phyloP scores from a whole-genome alignment of 2,113 vertebrate species.

The Sapayoa aenigma region DNA sequence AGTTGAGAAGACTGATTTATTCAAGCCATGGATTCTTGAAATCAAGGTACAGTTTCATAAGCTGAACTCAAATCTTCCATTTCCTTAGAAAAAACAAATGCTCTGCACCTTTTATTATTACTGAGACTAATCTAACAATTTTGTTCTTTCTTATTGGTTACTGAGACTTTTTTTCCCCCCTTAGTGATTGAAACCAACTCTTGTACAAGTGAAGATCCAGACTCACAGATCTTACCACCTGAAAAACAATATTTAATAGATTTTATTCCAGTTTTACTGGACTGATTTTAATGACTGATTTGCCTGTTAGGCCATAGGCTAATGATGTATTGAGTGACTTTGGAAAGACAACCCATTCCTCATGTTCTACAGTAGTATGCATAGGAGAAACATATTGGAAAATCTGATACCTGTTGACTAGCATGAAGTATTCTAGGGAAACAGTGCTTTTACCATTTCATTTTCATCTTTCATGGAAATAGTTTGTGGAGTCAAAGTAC shows the following conservation, averaged over 20 bases:
- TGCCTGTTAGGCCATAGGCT: not conserved
- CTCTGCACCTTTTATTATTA: not conserved
- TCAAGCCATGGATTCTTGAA: conserved; percentile 88
- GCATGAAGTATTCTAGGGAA: not conserved
- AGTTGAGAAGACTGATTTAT: conserved; percentile 85
- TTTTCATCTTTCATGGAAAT: not conserved
- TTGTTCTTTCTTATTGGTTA: not conserved
- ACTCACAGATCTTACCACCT: not conserved
- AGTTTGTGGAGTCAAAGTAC: not conserved
- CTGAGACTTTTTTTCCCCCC: not conserved
- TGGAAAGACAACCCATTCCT: not conserved
- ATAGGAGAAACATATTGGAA: not conserved
- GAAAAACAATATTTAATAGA: too few species aligned
- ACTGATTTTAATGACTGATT: not conserved
- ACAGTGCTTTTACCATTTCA: not conserved
- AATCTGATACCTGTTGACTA: not conserved
- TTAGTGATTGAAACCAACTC: not conserved
- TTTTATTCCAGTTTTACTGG: not conserved
- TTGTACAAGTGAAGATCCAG: not conserved
- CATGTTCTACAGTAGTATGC: not conserved
- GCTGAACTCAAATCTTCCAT: not conserved
- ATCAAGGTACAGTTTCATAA: conserved; percentile 79
- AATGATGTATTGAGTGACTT: not conserved
- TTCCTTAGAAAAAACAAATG: not conserved
- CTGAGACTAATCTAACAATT: not conserved